Evolutionary conservation across 2,797 vertebrate species (phyloP).

Genomic region (Natrix natrix): DNA sequence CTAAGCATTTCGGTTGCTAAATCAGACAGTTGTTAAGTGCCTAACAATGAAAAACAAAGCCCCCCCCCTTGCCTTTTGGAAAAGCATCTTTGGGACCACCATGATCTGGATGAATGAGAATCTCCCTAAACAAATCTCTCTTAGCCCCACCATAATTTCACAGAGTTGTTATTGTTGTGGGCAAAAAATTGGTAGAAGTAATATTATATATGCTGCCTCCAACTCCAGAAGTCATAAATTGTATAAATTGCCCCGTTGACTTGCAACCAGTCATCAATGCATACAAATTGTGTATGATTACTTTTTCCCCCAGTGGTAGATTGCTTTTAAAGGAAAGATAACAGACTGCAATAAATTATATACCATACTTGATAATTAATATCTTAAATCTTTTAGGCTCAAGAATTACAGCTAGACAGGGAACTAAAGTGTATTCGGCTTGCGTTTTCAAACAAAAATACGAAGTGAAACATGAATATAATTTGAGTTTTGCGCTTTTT

Average conservation of each 20-base stretch:
- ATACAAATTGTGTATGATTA: not conserved
- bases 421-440: not conserved
- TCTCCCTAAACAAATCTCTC: not conserved
- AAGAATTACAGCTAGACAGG: not conserved
- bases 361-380: not conserved
- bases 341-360: not conserved
- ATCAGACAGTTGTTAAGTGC: not conserved
- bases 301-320: too few species aligned
- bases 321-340: not conserved
- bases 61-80: too few species aligned
- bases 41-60: too few species aligned
- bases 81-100: too few species aligned
- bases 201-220: not conserved
- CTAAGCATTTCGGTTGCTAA: not conserved
- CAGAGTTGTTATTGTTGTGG: not conserved
- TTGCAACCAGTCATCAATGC: conserved; percentile 2
- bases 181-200: not conserved
- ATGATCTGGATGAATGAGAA: not conserved
- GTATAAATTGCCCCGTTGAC: not conserved
- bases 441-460: not conserved
- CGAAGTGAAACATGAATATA: not conserved
- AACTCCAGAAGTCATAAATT: not conserved
- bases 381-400: not conserved
- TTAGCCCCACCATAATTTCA: not conserved
- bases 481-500: not conserved